A percentile compares a stretch with the other conserved stretches of the same genome.
phyloP scores from a whole-genome alignment of 53 echinoderm and acorn worm species.

The Holothuria scabra region DNA sequence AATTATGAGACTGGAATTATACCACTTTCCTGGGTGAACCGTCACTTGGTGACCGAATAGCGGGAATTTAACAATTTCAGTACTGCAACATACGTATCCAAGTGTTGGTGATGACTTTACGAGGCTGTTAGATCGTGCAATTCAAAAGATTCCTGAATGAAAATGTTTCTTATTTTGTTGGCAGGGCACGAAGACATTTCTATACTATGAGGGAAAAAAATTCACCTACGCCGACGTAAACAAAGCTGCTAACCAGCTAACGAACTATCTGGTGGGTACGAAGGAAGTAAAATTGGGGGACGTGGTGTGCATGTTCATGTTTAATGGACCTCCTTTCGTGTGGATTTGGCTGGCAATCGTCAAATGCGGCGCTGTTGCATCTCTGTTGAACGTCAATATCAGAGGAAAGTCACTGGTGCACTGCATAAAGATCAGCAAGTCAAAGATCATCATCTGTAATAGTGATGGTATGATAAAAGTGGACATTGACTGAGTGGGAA shows the following conservation, averaged over 20 bases:
- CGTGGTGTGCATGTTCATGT: constrained; percentile 75
- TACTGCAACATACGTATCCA: neutral
- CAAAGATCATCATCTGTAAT: constrained; percentile 52
- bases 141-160: too few relatives aligned
- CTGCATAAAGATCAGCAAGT: constrained; percentile 72
- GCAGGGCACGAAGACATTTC: constrained; percentile 59
- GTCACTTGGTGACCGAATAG: too few relatives aligned
- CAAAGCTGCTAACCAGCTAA: constrained; percentile 56
- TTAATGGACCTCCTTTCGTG: constrained; percentile 76
- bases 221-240: constrained; percentile 77
- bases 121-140: constrained; percentile 17
- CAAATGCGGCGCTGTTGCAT: constrained; percentile 67
- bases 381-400: constrained; percentile 73
- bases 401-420: constrained; percentile 67
- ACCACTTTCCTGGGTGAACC: too few relatives aligned
- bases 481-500: too few relatives aligned
- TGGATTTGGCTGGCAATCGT: constrained; percentile 69
- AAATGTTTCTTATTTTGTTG: too few relatives aligned
- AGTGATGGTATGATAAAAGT: too few relatives aligned
- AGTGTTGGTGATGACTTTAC: constrained; percentile 22
- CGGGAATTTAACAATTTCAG: too few relatives aligned
- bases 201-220: constrained; percentile 58
- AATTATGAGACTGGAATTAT: too few relatives aligned
- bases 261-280: neutral
- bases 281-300: constrained; percentile 55